These are phyloP conservation scores for Salvelinus fontinalis DNA, from an alignment of 2,113 vertebrate species.

Conservation along the genomic window DNA sequence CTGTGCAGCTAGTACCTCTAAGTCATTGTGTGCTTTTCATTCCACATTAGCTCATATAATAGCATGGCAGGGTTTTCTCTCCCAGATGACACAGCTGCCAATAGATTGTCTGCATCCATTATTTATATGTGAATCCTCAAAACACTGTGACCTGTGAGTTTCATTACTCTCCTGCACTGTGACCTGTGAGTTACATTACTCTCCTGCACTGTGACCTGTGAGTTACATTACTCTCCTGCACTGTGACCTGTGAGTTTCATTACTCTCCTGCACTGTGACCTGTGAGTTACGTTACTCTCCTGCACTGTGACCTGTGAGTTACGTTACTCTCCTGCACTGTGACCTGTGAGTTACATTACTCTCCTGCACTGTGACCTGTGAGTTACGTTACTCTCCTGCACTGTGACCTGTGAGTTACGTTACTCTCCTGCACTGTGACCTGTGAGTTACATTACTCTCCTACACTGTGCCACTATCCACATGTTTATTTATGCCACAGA, in stretches of 20 bases:
- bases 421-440: not conserved
- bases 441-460: constrained; percentile 12
- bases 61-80: constrained; percentile 15
- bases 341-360: not conserved
- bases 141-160: constrained; percentile 1
- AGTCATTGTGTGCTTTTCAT: constrained; percentile 38
- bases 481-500: not conserved
- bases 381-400: not conserved
- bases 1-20: not conserved
- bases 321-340: constrained; percentile 14
- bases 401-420: not conserved
- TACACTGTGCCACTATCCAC: not conserved
- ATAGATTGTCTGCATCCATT: constrained; percentile 41
- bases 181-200: not conserved
- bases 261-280: not conserved
- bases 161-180: constrained; percentile 15
- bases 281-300: not conserved
- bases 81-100: constrained; percentile 4
- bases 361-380: not conserved
- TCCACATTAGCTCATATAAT: constrained; percentile 31
- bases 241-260: not conserved
- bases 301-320: not conserved
- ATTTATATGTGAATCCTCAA: constrained; percentile 35
- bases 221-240: not conserved
- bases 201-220: not conserved